Percentiles rank a stretch among this genome's conserved stretches.
phyloP scores from a whole-genome alignment of 2,113 vertebrate genomes.

The Fulica atra region DNA sequence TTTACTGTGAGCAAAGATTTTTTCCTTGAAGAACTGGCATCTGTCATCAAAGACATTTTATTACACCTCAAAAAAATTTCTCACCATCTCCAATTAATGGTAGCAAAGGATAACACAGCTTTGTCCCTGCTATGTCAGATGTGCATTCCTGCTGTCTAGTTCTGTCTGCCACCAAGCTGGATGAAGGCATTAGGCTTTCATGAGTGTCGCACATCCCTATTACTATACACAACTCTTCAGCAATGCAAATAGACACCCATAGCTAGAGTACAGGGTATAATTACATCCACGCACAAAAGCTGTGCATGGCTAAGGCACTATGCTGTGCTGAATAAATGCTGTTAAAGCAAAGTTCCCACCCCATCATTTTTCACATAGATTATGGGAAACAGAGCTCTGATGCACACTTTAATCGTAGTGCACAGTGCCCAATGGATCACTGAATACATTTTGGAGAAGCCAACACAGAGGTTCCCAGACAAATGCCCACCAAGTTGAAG shows the following conservation, averaged over 20 bases:
- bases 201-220: accelerated
- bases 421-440: background rate
- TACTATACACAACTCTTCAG: background rate
- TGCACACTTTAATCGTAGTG: background rate
- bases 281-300: background rate
- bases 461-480: background rate
- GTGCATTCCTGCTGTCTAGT: background rate
- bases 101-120: background rate
- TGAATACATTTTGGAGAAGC: background rate
- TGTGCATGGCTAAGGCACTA: background rate
- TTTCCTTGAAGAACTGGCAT: background rate
- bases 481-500: background rate
- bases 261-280: background rate
- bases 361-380: background rate
- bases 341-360: background rate
- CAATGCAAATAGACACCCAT: background rate
- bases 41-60: slow-evolving; percentile 8
- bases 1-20: background rate
- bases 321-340: background rate
- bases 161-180: background rate
- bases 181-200: background rate
- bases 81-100: background rate
- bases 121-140: background rate
- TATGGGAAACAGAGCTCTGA: background rate
- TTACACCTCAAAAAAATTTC: background rate